These are phyloP conservation scores for Acrossocheilus fasciatus DNA, from an alignment of 2,797 vertebrate species.

Conservation along the genomic window DNA sequence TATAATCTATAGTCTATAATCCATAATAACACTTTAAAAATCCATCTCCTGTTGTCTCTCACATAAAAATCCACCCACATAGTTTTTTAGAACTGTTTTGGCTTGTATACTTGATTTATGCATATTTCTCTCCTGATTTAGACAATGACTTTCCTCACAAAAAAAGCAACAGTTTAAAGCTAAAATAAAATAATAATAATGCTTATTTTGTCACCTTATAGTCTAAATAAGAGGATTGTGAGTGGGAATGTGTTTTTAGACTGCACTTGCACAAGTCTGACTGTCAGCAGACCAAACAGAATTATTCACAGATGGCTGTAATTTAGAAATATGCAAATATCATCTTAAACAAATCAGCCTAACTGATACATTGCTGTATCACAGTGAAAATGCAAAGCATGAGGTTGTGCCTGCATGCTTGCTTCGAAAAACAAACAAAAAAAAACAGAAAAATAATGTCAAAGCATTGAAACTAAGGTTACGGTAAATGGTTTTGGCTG, in stretches of 20 bases:
- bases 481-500: background rate
- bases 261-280: background rate
- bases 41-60: background rate
- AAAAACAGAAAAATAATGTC: background rate
- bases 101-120: background rate
- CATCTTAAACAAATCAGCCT: conserved; percentile 1
- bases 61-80: background rate
- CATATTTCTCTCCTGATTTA: background rate
- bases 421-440: background rate
- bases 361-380: background rate
- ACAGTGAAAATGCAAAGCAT: background rate
- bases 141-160: background rate
- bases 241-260: background rate
- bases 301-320: background rate
- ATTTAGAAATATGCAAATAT: background rate
- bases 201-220: background rate
- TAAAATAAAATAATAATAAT: background rate
- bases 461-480: background rate
- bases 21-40: background rate
- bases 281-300: background rate
- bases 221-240: background rate
- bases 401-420: background rate
- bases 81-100: background rate
- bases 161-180: background rate
- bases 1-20: background rate